A percentile compares a stretch with the other conserved stretches of the same genome.
Evolutionary conservation across 2,797 vertebrate genomes (phyloP).

Genomic region (Sebastiscus albofasciatus): DNA sequence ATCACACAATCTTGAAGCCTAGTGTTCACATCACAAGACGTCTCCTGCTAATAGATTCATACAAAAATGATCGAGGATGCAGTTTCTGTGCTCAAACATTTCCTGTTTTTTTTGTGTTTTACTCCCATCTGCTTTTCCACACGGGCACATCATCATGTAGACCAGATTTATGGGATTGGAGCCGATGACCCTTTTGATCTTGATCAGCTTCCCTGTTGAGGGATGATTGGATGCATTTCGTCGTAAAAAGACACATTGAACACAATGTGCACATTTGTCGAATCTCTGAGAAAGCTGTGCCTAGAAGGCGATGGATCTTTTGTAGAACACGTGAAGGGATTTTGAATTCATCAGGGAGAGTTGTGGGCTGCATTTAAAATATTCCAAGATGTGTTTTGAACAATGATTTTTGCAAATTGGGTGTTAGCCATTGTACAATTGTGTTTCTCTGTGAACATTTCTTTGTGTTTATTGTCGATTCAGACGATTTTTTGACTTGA

Average conservation of each 20-base stretch:
- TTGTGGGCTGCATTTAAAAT: neutral
- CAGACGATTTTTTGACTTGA: too few species aligned
- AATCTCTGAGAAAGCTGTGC: neutral
- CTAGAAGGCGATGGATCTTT: neutral
- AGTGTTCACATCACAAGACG: neutral
- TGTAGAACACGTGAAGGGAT: neutral
- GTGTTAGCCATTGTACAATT: neutral
- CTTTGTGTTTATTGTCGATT: neutral
- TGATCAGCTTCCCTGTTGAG: slow-evolving; percentile 4
- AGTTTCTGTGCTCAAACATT: slow-evolving; percentile 1
- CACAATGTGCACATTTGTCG: slow-evolving; percentile 17
- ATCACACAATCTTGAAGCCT: neutral
- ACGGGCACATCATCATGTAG: neutral
- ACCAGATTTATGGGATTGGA: slow-evolving; percentile 23
- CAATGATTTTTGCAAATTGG: neutral
- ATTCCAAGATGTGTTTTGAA: slow-evolving; percentile 16
- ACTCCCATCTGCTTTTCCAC: slow-evolving; percentile 15
- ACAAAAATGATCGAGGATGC: neutral
- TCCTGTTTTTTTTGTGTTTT: slow-evolving; percentile 17
- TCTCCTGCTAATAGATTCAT: neutral
- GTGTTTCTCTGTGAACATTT: neutral
- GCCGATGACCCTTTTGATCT: slow-evolving; percentile 39
- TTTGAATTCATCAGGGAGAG: slow-evolving; percentile 10
- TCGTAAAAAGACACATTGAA: slow-evolving; percentile 20
- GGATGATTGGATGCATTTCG: slow-evolving; percentile 13